Percentiles rank a stretch among this genome's conserved stretches.
phyloP scores from a whole-genome alignment of 2,797 vertebrate genomes.

The Syngnathus rostellatus region DNA sequence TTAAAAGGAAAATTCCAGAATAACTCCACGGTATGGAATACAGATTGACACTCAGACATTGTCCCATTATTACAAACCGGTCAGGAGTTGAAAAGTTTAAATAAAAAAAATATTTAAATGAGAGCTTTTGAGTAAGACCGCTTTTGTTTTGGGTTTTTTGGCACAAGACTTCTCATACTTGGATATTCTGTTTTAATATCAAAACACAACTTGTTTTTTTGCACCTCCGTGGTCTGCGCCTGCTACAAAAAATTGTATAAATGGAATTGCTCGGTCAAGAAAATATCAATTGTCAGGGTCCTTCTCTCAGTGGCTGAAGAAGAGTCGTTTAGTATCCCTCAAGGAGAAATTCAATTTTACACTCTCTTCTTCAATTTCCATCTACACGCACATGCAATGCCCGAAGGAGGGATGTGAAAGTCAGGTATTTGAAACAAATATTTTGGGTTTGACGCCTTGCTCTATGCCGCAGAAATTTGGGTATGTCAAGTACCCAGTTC shows the following conservation, averaged over 20 bases:
- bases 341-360: background rate
- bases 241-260: background rate
- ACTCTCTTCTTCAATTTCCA: background rate
- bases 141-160: too few species aligned
- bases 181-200: too few species aligned
- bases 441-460: background rate
- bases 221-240: background rate
- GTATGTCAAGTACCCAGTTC: background rate
- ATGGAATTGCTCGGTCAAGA: background rate
- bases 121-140: too few species aligned
- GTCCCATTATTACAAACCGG: too few species aligned
- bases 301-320: background rate
- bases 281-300: background rate
- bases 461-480: background rate
- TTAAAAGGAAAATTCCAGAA: too few species aligned
- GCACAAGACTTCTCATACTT: too few species aligned
- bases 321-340: background rate
- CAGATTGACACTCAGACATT: too few species aligned
- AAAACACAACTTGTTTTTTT: background rate
- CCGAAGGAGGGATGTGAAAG: background rate
- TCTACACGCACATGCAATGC: background rate
- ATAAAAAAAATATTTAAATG: too few species aligned
- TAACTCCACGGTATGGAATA: too few species aligned
- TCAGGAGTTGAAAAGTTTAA: too few species aligned
- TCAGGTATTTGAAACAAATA: background rate